phyloP scores from a whole-genome alignment of 2,797 vertebrate species.

The Linurgus olivaceus region DNA sequence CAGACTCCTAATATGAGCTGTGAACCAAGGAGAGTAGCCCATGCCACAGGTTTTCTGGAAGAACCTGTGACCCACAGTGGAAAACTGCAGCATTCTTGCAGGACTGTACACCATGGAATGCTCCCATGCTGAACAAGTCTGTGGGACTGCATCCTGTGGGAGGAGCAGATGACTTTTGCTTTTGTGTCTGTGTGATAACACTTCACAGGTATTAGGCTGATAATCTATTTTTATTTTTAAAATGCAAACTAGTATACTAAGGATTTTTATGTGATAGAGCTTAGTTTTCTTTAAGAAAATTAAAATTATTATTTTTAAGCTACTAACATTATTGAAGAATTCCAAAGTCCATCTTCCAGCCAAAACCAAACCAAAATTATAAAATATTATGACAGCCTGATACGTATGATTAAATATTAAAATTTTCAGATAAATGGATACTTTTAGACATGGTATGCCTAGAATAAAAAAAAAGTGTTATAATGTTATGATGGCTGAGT shows the following conservation, averaged over 20 bases:
- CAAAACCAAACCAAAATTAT: neutral
- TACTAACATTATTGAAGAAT: neutral
- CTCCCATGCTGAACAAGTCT: neutral
- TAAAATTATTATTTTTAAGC: neutral
- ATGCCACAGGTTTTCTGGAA: neutral
- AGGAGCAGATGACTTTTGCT: neutral
- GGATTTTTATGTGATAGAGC: neutral
- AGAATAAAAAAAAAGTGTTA: neutral
- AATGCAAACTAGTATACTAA: neutral
- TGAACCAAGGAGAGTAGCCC: neutral
- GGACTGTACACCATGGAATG: rapidly evolving
- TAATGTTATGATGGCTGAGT: neutral
- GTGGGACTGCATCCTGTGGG: neutral
- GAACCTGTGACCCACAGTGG: neutral
- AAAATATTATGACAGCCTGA: neutral
- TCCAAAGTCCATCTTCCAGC: neutral
- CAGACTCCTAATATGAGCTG: neutral
- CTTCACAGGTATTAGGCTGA: neutral
- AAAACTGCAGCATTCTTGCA: neutral
- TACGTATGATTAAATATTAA: neutral
- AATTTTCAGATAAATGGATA: neutral
- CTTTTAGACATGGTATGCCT: neutral
- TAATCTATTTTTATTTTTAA: neutral
- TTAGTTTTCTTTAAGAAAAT: neutral
- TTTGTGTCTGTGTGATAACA: neutral